These are phyloP conservation scores for Sinocyclocheilus anshuiensis DNA, from an alignment of 2,113 vertebrate genomes.

Conservation along the genomic window DNA sequence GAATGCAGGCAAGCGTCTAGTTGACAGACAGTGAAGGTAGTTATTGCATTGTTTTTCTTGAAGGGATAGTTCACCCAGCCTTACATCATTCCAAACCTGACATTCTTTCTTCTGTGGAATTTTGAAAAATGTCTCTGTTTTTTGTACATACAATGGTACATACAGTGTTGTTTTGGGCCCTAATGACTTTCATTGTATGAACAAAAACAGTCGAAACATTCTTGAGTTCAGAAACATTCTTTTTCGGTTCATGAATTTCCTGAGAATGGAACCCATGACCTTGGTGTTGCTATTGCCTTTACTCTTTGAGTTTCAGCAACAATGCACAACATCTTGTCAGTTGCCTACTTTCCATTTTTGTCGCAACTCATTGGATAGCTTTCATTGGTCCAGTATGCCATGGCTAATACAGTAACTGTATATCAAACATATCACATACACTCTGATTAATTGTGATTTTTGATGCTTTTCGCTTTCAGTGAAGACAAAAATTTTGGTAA, in stretches of 20 bases:
- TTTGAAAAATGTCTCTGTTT: neutral
- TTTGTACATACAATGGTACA: conserved; percentile 2
- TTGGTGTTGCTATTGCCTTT: neutral
- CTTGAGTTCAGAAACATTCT: neutral
- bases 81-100: neutral
- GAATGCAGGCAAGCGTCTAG: conserved; percentile 15
- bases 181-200: neutral
- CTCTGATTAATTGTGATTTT: neutral
- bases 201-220: neutral
- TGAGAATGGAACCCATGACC: neutral
- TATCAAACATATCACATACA: neutral
- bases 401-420: neutral
- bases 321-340: neutral
- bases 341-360: neutral
- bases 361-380: neutral
- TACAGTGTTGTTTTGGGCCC: neutral
- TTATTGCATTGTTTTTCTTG: conserved; percentile 4
- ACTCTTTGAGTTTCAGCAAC: neutral
- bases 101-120: neutral
- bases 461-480: neutral
- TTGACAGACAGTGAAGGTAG: neutral
- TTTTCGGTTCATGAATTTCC: neutral
- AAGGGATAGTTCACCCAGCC: neutral
- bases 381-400: neutral
- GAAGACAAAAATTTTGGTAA: neutral